Evolutionary conservation across 2,888 invertebrate species (phyloP), one percentile per base, ranked within the genome.

Genomic region (Mythimna albipuncta): DNA sequence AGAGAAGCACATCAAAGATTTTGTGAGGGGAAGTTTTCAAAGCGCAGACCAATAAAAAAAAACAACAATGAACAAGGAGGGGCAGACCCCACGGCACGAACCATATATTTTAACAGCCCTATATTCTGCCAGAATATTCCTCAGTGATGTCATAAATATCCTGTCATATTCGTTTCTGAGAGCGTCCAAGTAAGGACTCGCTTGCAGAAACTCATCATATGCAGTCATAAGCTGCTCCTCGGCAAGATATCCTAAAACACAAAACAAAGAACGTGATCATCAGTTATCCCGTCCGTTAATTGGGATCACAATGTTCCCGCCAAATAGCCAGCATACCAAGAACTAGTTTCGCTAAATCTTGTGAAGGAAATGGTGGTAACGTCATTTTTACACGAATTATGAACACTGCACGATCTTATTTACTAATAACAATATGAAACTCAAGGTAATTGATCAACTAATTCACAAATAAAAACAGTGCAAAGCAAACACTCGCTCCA

Each of bases 221-320:
- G 94, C 95, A 47, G 94, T 94, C 95, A 95, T 95, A 73, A 96
- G 92, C 87, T 96, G 94, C 87, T 96, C 96, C 80, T 96, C 96
- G 44, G 94, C 94, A 59, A 96, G 90, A 83, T 96, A 96, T 68
- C 96, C 96, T 96, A 88, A 50, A 89, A 88, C 64, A 79, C 47
- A 75, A 73, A 71, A 82, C 74, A 83, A 83, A 81, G 82, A 80
- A 77, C 71, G 68, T 77, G 72, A 65, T 68, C 69, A 81, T 70
- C 79, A 80, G 44, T 63, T 65, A 76, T 63, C 68, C 72, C 57
- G 80, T 71, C 82, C 85, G 85, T 85, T 85, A 77, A 16, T 69
- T 66, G 72, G 75, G 75, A 73, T 72, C 74, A 65, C 55, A 81
- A 55, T 71, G 74, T 95, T 96, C 96, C 95, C 96, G 96, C 96